These are phyloP conservation scores for Myotis yumanensis DNA, from an alignment of 2,113 vertebrate species.

Conservation along the genomic window DNA sequence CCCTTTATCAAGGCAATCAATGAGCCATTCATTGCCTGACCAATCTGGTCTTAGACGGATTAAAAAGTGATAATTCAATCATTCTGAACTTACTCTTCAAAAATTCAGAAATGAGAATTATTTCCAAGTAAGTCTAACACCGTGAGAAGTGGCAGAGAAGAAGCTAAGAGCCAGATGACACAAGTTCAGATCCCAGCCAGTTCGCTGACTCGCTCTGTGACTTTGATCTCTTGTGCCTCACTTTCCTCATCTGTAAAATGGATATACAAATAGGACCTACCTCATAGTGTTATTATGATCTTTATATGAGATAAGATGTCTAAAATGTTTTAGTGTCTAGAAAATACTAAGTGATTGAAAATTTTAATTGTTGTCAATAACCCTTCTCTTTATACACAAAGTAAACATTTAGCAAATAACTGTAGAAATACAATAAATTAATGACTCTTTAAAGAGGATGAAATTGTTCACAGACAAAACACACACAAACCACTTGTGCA, in stretches of 20 bases:
- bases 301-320: neutral
- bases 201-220: neutral
- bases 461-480: neutral
- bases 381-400: neutral
- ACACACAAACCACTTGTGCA: neutral
- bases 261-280: neutral
- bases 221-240: neutral
- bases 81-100: neutral
- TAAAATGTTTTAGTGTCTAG: neutral
- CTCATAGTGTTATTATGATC: neutral
- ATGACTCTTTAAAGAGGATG: neutral
- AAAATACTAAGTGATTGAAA: neutral
- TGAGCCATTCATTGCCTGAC: neutral
- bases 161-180: neutral
- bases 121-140: neutral
- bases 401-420: neutral
- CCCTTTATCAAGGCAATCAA: neutral
- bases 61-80: neutral
- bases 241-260: neutral
- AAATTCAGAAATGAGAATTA: constrained; percentile 6
- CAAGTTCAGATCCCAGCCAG: too few relatives aligned
- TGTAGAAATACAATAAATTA: neutral
- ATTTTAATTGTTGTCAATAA: neutral
- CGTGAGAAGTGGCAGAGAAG: neutral
- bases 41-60: neutral